These are phyloP conservation scores for Heliconius congener DNA, from an alignment of 1,140 invertebrate species.

Conservation along the genomic window DNA sequence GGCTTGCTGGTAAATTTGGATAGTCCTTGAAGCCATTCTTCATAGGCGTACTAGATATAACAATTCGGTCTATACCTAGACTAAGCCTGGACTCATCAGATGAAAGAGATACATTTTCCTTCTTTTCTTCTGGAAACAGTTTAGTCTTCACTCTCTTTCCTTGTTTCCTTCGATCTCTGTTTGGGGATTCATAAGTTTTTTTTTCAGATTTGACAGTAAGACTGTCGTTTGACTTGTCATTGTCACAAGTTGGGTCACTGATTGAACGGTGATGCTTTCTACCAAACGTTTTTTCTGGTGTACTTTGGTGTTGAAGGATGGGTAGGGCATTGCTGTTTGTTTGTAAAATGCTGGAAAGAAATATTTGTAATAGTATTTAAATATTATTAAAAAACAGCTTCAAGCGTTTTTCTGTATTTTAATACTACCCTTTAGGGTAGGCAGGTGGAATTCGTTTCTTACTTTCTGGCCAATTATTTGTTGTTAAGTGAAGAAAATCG, in stretches of 20 bases:
- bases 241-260: conserved; percentile 69
- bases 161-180: conserved; percentile 57
- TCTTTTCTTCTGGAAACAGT: conserved; percentile 64
- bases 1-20: conserved; percentile 50
- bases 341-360: conserved; percentile 58
- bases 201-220: conserved; percentile 54
- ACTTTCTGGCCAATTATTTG: too few species aligned
- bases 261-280: conserved; percentile 66
- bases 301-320: conserved; percentile 59
- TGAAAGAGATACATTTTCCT: conserved; percentile 53
- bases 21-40: conserved; percentile 80
- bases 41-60: conserved; percentile 65
- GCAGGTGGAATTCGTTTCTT: too few species aligned
- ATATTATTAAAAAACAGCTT: background rate
- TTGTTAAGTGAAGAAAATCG: background rate
- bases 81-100: conserved; percentile 69
- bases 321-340: conserved; percentile 63
- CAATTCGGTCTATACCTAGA: conserved; percentile 57
- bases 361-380: background rate
- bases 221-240: conserved; percentile 59
- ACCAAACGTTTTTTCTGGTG: conserved; percentile 61
- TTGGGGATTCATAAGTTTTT: conserved; percentile 67
- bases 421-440: too few species aligned
- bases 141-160: conserved; percentile 69
- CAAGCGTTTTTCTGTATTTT: too few species aligned